Evolutionary conservation across 2,888 invertebrate genomes (phyloP), one percentile per base, ranked within the genome.

Genomic region (Acleris sparsana): DNA sequence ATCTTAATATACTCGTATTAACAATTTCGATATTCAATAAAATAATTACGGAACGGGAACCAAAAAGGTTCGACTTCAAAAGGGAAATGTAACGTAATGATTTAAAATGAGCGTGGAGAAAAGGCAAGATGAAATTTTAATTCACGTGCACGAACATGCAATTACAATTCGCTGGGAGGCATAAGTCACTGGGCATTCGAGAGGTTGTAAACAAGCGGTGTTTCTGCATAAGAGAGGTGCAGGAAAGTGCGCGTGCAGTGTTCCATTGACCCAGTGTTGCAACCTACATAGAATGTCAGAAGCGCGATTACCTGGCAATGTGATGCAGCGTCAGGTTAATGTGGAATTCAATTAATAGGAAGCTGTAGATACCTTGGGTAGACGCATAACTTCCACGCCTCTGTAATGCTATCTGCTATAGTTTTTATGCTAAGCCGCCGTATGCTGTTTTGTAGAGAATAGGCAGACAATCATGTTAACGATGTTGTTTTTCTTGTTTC

Each of bases 181-280:
- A 33, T 53, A 48, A 62, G 25, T 53, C 61, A 48, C 53, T 46
- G 46, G 55, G 48, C 20, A 60, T 25, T 53, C 71, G 71, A 62
- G 53, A 33, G 66, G 52, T 52, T 67, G 71, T 72, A 71, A 73
- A 72, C 72, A 69, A 53, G 67, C 66, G 69, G 70, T 64, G 77
- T 74, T 85, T 85, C 80, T 84, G 82, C 82, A 84, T 83, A 80
- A 82, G 83, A 84, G 84, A 85, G 81, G 78, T 80, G 84, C 82
- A 87, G 80, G 86, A 87, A 88, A 88, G 87, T 80, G 86, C 80
- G 79, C 81, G 79, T 80, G 80, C 77, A 75, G 74, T 78, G 89
- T 86, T 80, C 88, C 82, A 86, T 79, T 90, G 85, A 86, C 90
- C 88, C 78, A 88, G 83, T 78, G 85, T 80, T 75, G 72, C 81